Percentiles rank a stretch among this genome's conserved stretches.
Conservation (phyloP, 2,113 vertebrate genomes). For the Clarias gariepinus region DNA sequence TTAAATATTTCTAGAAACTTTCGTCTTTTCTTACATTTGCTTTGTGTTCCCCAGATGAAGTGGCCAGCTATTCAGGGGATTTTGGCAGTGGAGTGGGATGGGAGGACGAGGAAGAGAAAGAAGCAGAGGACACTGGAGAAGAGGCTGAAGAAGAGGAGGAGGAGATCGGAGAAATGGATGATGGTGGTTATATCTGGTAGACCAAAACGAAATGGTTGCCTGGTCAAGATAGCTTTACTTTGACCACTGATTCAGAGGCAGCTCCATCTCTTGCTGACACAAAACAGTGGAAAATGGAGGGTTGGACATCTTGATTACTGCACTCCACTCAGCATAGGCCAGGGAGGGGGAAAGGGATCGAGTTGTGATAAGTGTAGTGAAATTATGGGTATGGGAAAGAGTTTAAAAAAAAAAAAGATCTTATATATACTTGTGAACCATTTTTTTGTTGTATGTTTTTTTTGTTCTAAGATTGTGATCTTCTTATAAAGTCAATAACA, state of each 20-base stretch:
- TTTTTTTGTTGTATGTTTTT: conserved; percentile 65
- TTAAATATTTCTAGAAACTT: neutral
- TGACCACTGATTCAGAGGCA: conserved; percentile 57
- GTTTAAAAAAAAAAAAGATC: conserved; percentile 41
- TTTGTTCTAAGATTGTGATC: conserved; percentile 64
- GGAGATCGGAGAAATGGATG: conserved; percentile 87
- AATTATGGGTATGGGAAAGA: conserved; percentile 54
- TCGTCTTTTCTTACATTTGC: conserved; percentile 3
- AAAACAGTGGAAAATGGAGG: conserved; percentile 59
- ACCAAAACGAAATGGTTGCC: conserved; percentile 48
- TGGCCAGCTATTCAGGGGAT: conserved; percentile 88
- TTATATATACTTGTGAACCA: conserved; percentile 72
- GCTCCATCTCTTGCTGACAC: conserved; percentile 56
- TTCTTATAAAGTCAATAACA: conserved; percentile 67
- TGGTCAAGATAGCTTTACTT: conserved; percentile 52
- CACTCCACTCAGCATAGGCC: conserved; percentile 63
- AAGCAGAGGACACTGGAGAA: conserved; percentile 82
- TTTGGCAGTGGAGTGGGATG: conserved; percentile 93
- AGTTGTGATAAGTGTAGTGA: conserved; percentile 55
- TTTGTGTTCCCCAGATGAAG: conserved; percentile 76
- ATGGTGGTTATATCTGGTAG: conserved; percentile 98
- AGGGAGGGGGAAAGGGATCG: conserved; percentile 39
- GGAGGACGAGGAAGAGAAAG: conserved; percentile 97
- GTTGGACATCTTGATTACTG: conserved; percentile 55
- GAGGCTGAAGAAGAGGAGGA: conserved; percentile 90